Evolutionary conservation across 2,113 vertebrate species (phyloP), one percentile per base, ranked within the genome.

Genomic region (Oryzias melastigma): DNA sequence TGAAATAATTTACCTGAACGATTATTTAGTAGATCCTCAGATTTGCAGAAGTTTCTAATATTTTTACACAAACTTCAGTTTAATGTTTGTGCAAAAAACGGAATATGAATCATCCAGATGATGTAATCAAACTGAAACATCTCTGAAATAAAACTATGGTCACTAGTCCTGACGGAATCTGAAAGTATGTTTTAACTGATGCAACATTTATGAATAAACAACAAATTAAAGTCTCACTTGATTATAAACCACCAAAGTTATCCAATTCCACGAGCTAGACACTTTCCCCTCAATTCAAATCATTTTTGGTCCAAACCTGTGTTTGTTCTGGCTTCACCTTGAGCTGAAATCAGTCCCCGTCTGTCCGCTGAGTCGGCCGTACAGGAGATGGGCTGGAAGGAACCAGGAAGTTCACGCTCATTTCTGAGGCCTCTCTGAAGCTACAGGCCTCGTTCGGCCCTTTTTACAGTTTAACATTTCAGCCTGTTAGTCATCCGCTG

Each of bases 301-400:
- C 54, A 40, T 63, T 50, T 75, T 62, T 49, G 58, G 70, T 48
- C 63, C 41, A 62, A 77, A 65, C 73, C 77, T 62, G 41, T 5
- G 19, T 68, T 77, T 78, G 65, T 59, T 62, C 43, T 60, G 73
- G 67, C 67, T 73, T 85, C 67, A 71, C 58, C 42, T 19, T n/a
- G 64, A 62, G 66, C 48, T 72, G 80, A 78, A 76, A 73, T 88
- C 73, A 81, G 80, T 85, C 74, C 75, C 78, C 85, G 73, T 77
- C 68, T 74, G 70, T 81, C 58, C 56, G 52, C 62, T 77, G 71
- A 82, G 71, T 77, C 61, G 57, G 69, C 66, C 73, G 62, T 69
- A 78, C 82, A 78, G 71, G 75, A 70, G 78, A 75, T 72, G 61
- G 64, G 75, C 52, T 82, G 75, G 68, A 81, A 73, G 78, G 76